phyloP scores from a whole-genome alignment of 23 tunicate genomes.

The Styela clava region DNA sequence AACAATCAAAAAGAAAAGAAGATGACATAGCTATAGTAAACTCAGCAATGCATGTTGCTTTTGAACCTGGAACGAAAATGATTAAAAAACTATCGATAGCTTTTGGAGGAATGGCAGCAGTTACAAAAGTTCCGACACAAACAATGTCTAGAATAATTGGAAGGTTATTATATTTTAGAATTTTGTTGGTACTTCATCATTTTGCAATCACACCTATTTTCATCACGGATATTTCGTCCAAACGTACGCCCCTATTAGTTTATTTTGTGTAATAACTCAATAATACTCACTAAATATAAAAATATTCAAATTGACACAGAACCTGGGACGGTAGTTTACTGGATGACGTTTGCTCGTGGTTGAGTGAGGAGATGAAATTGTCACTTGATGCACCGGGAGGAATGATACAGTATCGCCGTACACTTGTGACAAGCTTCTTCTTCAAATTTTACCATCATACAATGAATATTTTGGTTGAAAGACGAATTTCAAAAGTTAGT shows the following conservation, averaged over 20 bases:
- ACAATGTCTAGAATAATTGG: constrained; percentile 55
- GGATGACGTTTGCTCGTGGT: constrained; percentile 42
- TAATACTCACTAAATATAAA: no score
- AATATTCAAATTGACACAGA: no score
- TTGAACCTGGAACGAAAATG: constrained; percentile 50
- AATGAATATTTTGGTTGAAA: constrained; percentile 19
- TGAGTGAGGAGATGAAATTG: constrained; percentile 69
- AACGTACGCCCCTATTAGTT: no score
- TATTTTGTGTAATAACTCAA: no score
- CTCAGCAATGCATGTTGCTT: constrained; percentile 72
- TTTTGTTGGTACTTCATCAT: no score
- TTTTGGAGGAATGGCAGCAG: constrained; percentile 94
- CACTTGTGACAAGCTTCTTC: constrained; percentile 90
- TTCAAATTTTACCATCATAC: constrained; percentile 76
- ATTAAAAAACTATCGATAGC: constrained; percentile 64
- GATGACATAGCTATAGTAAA: constrained; percentile 99
- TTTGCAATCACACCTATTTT: no score
- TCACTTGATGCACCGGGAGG: constrained; percentile 87
- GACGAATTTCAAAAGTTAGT: constrained; percentile 39
- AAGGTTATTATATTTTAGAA: constrained; percentile 37
- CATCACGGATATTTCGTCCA: no score
- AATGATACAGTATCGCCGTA: constrained; percentile 84
- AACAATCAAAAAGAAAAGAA: constrained; percentile 72
- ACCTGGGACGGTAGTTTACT: constrained; percentile 59
- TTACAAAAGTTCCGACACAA: constrained; percentile 45